Base-by-base conservation (phyloP, 2,888 invertebrate species). In the Lithophane leautieri region DNA sequence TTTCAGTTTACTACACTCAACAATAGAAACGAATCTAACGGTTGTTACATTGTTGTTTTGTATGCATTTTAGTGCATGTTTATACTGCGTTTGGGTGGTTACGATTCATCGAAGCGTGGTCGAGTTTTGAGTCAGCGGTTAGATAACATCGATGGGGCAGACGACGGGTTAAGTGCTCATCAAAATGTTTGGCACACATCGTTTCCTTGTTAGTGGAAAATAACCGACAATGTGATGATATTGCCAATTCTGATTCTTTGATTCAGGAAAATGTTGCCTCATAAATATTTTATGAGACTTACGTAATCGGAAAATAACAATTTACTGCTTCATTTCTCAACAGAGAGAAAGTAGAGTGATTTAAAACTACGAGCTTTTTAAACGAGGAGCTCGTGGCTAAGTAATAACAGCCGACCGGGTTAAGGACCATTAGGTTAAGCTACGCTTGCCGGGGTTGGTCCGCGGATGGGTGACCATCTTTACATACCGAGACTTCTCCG, bases 1-100 rank as follows among this genome's bases (percentile, higher is more conserved):
- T 91, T 91, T 89, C 87, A 82, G 81, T 87, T 88, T 87, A 88
- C 79, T 86, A 69, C 78, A 50, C 61, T 63, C 70, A 70, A 86
- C 84, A 86, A 86, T 84, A 83, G 76, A 69, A 73, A 82, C 79
- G 73, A 81, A 86, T 86, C 82, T 78, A 84, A 78, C 82, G 63
- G 81, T 73, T 65, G 67, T 65, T 83, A 89, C 87, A 85, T 84
- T 84, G 87, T 88, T 79, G 74, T 67, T 86, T 84, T 77, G 72
- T 73, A 61, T 82, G 83, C 84, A 80, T 81, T 80, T 50, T 81
- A 84, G 81, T 84, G 80, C 80, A 81, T 73, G 79, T 82, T 85
- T 86, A 82, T 84, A 80, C 76, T 73, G 71, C 76, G 42, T 72
- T 80, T 73, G n/a, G 73, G 61, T 67, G 63, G 73, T 82, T 81